Percentiles rank a stretch among this genome's conserved stretches.
Evolutionary conservation across 2,888 invertebrate species (phyloP).

Genomic region (Netelia melanura): DNA sequence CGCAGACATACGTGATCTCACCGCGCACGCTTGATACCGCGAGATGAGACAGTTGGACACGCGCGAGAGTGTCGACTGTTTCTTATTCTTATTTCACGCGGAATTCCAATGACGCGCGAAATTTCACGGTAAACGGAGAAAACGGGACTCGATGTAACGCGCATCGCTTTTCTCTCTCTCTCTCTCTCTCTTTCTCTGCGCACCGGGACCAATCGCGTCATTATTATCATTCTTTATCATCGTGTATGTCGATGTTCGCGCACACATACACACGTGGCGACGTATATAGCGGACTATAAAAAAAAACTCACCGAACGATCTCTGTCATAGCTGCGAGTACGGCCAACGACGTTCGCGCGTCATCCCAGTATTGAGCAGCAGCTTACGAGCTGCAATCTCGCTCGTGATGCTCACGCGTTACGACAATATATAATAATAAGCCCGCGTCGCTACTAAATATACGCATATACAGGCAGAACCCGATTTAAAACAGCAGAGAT

Average conservation of each 20-base stretch:
- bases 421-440: conserved; percentile 42
- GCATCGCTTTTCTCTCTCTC: conserved; percentile 7
- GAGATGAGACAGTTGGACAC: conserved; percentile 42
- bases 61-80: conserved; percentile 42
- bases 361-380: conserved; percentile 73
- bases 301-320: conserved; percentile 76
- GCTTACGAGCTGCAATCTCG: conserved; percentile 64
- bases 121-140: conserved; percentile 45
- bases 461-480: conserved; percentile 31
- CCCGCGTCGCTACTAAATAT: conserved; percentile 37
- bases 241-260: neutral
- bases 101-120: conserved; percentile 64
- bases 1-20: conserved; percentile 18
- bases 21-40: conserved; percentile 11
- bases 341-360: conserved; percentile 71
- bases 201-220: conserved; percentile 40
- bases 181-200: neutral
- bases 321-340: conserved; percentile 77
- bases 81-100: conserved; percentile 52
- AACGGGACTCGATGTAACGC: conserved; percentile 55
- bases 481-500: conserved; percentile 59
- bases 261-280: neutral
- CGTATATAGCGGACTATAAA: conserved; percentile 12
- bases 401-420: conserved; percentile 66
- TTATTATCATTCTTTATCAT: conserved; percentile 45